Conservation (phyloP, 35 echinoderm and acorn worm species). For the Eucidaris tribuloides region DNA sequence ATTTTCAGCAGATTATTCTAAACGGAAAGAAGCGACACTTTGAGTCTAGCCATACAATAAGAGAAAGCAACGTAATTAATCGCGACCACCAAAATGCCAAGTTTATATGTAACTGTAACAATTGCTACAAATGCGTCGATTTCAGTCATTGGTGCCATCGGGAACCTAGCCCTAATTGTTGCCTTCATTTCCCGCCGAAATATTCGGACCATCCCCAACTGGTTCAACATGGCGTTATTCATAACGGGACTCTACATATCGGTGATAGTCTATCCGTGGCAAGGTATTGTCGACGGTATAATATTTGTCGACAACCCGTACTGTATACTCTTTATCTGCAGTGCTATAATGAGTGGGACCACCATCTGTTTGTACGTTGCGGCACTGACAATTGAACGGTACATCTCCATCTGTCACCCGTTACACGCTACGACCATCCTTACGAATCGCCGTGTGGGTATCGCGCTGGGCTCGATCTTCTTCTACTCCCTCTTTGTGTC, state of each 20-base stretch:
- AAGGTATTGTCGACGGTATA: not conserved
- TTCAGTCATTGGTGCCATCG: not conserved
- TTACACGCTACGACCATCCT: constrained; percentile 8
- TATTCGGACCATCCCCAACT: not conserved
- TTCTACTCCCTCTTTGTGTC: not conserved
- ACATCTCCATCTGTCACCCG: constrained; percentile 18
- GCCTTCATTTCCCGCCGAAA: not conserved
- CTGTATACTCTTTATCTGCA: not conserved
- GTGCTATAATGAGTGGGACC: not conserved
- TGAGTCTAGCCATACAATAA: no score
- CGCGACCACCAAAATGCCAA: no score
- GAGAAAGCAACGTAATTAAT: no score
- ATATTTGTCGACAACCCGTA: not conserved
- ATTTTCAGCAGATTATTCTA: no score
- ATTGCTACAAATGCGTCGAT: not conserved
- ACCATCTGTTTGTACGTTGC: not conserved
- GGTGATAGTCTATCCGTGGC: not conserved
- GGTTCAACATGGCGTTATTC: not conserved
- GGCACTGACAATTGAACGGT: constrained; percentile 8
- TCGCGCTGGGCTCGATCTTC: not conserved
- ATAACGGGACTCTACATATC: not conserved
- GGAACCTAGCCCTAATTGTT: not conserved
- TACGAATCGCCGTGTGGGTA: not conserved
- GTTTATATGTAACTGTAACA: not conserved
- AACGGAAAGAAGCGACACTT: no score